Evolutionary conservation across 2,888 invertebrate genomes (phyloP).

Genomic region (Lycia hirtaria): DNA sequence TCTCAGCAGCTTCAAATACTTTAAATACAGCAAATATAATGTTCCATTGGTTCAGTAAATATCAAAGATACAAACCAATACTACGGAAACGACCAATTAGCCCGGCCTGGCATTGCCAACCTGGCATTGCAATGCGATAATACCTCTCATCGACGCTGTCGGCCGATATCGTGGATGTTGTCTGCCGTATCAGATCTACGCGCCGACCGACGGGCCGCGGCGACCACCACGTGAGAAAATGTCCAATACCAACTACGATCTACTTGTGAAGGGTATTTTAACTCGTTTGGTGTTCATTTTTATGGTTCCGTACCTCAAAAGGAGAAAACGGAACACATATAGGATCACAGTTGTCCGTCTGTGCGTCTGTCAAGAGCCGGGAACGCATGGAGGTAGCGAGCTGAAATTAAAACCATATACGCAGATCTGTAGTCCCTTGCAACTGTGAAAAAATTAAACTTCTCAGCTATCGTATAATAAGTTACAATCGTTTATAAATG

Average conservation of each 20-base stretch:
- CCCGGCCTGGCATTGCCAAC: slow-evolving; percentile 52
- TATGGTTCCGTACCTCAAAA: too few species aligned
- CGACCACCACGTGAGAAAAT: slow-evolving; percentile 73
- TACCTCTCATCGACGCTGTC: slow-evolving; percentile 80
- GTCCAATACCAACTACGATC: slow-evolving; percentile 5
- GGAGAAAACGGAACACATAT: too few species aligned
- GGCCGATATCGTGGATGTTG: slow-evolving; percentile 78
- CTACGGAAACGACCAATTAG: slow-evolving; percentile 78
- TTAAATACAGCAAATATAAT: not conserved
- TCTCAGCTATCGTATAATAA: too few species aligned
- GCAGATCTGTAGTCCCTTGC: too few species aligned
- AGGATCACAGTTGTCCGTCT: too few species aligned
- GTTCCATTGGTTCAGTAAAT: slow-evolving; percentile 7
- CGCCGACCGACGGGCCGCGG: slow-evolving; percentile 57
- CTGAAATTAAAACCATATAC: too few species aligned
- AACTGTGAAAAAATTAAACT: too few species aligned
- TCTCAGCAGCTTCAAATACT: not conserved
- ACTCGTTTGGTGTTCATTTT: too few species aligned
- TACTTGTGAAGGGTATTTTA: not conserved
- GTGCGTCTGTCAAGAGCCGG: too few species aligned
- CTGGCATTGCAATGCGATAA: slow-evolving; percentile 77
- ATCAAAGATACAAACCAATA: slow-evolving; percentile 18
- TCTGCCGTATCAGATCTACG: slow-evolving; percentile 79
- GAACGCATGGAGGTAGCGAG: too few species aligned
- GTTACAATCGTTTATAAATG: too few species aligned